A percentile compares a stretch with the other conserved stretches of the same genome.
phyloP scores from a whole-genome alignment of 1,140 invertebrate species.

The Drosophila athabasca region DNA sequence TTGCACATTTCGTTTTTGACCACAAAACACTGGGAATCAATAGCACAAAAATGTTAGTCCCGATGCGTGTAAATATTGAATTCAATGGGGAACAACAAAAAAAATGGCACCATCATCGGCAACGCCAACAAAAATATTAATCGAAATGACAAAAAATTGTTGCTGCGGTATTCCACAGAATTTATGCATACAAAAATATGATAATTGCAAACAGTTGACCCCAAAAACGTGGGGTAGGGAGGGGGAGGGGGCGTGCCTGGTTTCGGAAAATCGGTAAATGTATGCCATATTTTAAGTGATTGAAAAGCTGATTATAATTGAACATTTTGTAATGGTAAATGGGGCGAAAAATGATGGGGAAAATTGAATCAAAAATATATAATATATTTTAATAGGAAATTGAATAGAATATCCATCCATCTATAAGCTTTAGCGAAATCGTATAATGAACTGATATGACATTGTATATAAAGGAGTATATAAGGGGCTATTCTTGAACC shows the following conservation, averaged over 20 bases:
- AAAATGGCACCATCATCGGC: too few relatives aligned
- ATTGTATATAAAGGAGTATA: too few relatives aligned
- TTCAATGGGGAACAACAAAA: constrained; percentile 5
- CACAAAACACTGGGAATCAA: constrained; percentile 37
- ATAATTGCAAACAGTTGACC: constrained; percentile 30
- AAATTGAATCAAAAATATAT: constrained; percentile 25
- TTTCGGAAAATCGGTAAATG: constrained; percentile 31
- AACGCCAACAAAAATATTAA: constrained; percentile 39
- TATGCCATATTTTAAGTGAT: constrained; percentile 31
- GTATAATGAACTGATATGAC: too few relatives aligned
- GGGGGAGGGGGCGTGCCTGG: background rate
- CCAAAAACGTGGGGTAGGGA: background rate
- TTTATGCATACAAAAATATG: constrained; percentile 50
- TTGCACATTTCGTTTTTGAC: constrained; percentile 46
- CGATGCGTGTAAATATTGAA: constrained; percentile 19
- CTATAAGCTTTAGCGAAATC: too few relatives aligned
- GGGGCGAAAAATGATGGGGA: constrained; percentile 26
- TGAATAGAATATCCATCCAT: too few relatives aligned
- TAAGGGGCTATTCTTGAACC: too few relatives aligned
- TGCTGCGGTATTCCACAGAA: constrained; percentile 32
- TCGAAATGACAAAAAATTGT: constrained; percentile 38
- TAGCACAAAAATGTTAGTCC: constrained; percentile 38
- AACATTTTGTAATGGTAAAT: constrained; percentile 40
- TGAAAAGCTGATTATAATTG: constrained; percentile 48
- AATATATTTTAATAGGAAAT: constrained; percentile 3